These are phyloP conservation scores for Cacoxenus indagator DNA, from an alignment of 2,888 invertebrate genomes.

Conservation along the genomic window DNA sequence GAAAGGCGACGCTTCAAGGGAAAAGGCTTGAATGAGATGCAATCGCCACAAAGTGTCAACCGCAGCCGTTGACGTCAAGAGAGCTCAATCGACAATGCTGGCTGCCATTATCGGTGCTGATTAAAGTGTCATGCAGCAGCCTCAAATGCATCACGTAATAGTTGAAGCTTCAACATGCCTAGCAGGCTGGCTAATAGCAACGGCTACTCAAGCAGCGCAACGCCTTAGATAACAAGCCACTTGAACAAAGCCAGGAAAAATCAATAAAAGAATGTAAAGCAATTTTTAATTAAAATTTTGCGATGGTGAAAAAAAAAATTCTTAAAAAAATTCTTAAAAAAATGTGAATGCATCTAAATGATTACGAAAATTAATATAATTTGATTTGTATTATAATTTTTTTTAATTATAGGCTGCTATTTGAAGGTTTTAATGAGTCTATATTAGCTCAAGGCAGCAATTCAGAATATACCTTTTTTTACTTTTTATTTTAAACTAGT, in stretches of 20 bases:
- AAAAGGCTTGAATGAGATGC: neutral
- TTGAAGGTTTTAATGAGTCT: too few relatives aligned
- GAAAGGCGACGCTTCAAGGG: too few relatives aligned
- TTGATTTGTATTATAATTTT: too few relatives aligned
- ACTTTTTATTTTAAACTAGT: too few relatives aligned
- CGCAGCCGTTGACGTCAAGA: neutral
- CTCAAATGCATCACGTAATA: conserved; percentile 25
- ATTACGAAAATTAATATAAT: too few relatives aligned
- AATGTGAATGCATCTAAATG: too few relatives aligned
- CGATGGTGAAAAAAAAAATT: neutral
- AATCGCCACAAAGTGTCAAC: neutral
- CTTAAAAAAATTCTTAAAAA: neutral
- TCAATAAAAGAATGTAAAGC: neutral
- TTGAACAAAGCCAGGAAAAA: neutral
- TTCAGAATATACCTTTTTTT: too few relatives aligned
- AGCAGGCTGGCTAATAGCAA: neutral
- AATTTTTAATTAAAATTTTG: conserved; percentile 9
- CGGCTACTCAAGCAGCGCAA: neutral
- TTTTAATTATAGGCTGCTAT: too few relatives aligned
- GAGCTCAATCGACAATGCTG: neutral
- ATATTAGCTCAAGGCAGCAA: too few relatives aligned
- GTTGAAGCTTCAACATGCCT: conserved; percentile 29
- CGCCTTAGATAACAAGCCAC: neutral
- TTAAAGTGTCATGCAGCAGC: conserved; percentile 41
- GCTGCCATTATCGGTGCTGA: conserved; percentile 41